These are phyloP conservation scores for Euschistus heros DNA, from an alignment of 1,140 invertebrate genomes.

Conservation along the genomic window DNA sequence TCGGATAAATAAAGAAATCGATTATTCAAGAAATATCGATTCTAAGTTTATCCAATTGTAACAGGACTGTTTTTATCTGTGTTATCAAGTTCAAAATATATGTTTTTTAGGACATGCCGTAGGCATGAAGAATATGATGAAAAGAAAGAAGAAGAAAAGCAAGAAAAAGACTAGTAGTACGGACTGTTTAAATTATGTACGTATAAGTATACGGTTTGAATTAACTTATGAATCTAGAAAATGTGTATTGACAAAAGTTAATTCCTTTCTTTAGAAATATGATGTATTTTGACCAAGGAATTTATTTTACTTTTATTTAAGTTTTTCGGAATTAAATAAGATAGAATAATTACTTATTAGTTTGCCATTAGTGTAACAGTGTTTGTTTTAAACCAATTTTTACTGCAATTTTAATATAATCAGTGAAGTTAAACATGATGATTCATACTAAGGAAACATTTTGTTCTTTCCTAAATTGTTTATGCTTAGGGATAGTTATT, in stretches of 20 bases:
- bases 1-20: too few relatives aligned
- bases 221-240: slow-evolving; percentile 1
- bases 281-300: not conserved
- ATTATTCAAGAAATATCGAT: too few relatives aligned
- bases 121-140: slow-evolving; percentile 18
- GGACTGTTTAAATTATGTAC: slow-evolving; percentile 15
- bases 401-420: too few relatives aligned
- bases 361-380: too few relatives aligned
- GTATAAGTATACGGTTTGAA: not conserved
- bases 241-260: not conserved
- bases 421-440: too few relatives aligned
- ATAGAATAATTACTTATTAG: not conserved
- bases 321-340: not conserved
- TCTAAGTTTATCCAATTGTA: too few relatives aligned
- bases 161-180: slow-evolving; percentile 21
- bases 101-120: slow-evolving; percentile 4
- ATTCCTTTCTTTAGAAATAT: not conserved
- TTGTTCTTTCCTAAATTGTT: too few relatives aligned
- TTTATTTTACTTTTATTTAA: not conserved
- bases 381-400: too few relatives aligned
- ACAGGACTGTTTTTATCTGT: too few relatives aligned
- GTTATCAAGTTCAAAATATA: too few relatives aligned
- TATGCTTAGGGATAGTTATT: too few relatives aligned
- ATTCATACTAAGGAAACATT: too few relatives aligned
- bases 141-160: slow-evolving; percentile 21